Evolutionary conservation across 2,888 invertebrate genomes (phyloP).

Genomic region (Drosophila incognita): DNA sequence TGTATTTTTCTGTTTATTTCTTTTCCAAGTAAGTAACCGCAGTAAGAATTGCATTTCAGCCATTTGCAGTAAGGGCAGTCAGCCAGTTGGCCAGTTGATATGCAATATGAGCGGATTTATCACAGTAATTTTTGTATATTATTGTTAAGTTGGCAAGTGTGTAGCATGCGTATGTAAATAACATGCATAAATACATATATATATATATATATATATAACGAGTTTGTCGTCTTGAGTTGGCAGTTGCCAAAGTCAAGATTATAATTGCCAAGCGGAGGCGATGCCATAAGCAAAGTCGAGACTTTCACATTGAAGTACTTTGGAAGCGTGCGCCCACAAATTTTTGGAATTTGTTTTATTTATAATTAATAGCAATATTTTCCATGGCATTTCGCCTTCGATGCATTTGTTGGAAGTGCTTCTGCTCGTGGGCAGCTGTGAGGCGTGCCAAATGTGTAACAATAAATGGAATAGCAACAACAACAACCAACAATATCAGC

Average conservation of each 20-base stretch:
- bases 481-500: constrained; percentile 26
- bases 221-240: constrained; percentile 35
- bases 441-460: constrained; percentile 60
- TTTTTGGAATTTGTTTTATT: constrained; percentile 60
- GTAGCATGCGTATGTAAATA: constrained; percentile 25
- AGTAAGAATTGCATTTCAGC: constrained; percentile 13
- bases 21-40: constrained; percentile 46
- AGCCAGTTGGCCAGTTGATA: constrained; percentile 55
- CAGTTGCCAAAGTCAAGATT: constrained; percentile 73
- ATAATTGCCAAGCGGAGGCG: constrained; percentile 75
- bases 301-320: constrained; percentile 64
- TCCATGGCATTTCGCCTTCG: constrained; percentile 63
- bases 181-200: constrained; percentile 4
- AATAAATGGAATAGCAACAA: constrained; percentile 29
- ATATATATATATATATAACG: constrained; percentile 21
- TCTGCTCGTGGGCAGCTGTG: constrained; percentile 61
- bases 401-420: constrained; percentile 40
- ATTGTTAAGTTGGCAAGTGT: constrained; percentile 55
- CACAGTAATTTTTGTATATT: constrained; percentile 31
- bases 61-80: constrained; percentile 33
- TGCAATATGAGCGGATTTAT: constrained; percentile 51
- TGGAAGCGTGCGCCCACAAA: constrained; percentile 60
- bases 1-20: constrained; percentile 23
- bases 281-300: constrained; percentile 44
- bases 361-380: constrained; percentile 59